Percentiles rank a stretch among this genome's conserved stretches.
Evolutionary conservation across 2,113 vertebrate species (phyloP).

Genomic region (Macrotus californicus): DNA sequence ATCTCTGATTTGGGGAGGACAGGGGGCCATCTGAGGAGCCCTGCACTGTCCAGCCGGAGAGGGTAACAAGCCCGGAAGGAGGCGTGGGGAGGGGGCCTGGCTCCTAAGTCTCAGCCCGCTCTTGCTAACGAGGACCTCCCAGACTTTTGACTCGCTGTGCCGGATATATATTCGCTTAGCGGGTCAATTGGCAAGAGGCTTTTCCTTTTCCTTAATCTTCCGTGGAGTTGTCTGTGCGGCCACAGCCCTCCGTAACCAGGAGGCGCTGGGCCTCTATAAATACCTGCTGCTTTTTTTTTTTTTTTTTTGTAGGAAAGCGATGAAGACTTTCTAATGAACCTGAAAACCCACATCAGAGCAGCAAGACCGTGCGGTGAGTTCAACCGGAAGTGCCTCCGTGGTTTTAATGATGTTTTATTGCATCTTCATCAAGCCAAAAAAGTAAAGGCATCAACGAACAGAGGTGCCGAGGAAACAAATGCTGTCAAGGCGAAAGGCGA

Average conservation of each 20-base stretch:
- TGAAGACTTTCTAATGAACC: conserved; percentile 65
- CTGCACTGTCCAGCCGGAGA: conserved; percentile 84
- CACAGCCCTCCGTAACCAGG: conserved; percentile 55
- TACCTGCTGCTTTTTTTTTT: not conserved
- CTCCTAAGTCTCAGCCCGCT: conserved; percentile 84
- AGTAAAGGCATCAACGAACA: not conserved
- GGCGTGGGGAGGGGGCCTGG: conserved; percentile 73
- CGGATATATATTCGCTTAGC: conserved; percentile 73
- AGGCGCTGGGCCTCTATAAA: conserved; percentile 56
- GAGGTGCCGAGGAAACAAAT: conserved; percentile 54
- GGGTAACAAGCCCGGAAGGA: conserved; percentile 85
- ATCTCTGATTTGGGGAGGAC: conserved; percentile 95
- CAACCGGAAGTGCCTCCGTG: not conserved
- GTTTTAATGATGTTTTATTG: conserved; percentile 65
- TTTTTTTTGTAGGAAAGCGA: not conserved
- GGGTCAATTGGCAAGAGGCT: conserved; percentile 74
- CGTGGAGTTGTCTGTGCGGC: conserved; percentile 48
- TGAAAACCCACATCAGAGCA: conserved; percentile 66
- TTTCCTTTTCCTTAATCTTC: not conserved
- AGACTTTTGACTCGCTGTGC: conserved; percentile 74
- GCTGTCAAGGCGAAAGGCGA: conserved; percentile 2
- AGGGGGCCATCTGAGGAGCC: conserved; percentile 81
- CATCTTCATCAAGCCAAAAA: conserved; percentile 63
- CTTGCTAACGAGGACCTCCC: conserved; percentile 74
- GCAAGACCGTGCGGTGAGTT: conserved; percentile 52